These are phyloP conservation scores for Heterodera schachtii DNA, from an alignment of 1,140 invertebrate species.

Conservation along the genomic window DNA sequence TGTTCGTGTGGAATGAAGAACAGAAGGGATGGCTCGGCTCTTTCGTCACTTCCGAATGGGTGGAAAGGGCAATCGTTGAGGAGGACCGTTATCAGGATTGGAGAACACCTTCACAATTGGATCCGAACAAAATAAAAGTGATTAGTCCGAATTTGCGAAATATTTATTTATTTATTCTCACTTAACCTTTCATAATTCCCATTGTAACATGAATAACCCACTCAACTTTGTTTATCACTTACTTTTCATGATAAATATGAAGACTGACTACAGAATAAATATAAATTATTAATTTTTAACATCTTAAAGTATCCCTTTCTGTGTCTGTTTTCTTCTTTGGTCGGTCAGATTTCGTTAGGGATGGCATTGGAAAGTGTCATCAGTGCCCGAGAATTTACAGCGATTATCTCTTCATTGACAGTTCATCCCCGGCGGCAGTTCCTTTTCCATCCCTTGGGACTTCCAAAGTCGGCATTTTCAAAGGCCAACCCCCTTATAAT, in stretches of 20 bases:
- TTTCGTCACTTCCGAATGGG: slow-evolving; percentile 43
- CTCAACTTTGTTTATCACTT: too few relatives aligned
- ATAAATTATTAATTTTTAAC: too few relatives aligned
- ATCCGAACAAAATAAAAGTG: slow-evolving; percentile 1
- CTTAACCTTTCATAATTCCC: too few relatives aligned
- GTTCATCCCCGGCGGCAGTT: slow-evolving; percentile 8
- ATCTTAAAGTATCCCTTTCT: too few relatives aligned
- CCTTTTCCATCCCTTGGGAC: slow-evolving; percentile 16
- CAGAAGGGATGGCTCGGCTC: slow-evolving; percentile 35
- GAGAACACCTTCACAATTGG: slow-evolving; percentile 32
- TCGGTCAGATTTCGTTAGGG: too few relatives aligned
- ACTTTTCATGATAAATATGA: too few relatives aligned
- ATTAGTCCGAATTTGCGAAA: too few relatives aligned
- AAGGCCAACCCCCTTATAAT: background rate
- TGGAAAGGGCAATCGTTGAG: slow-evolving; percentile 44
- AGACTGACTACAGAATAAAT: too few relatives aligned
- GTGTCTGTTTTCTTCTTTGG: too few relatives aligned
- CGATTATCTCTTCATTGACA: background rate
- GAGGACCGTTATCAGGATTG: slow-evolving; percentile 37
- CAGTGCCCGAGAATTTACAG: background rate
- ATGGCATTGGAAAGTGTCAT: background rate
- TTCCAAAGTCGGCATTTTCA: background rate
- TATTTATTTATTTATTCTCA: too few relatives aligned
- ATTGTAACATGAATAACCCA: too few relatives aligned
- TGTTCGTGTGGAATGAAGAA: slow-evolving; percentile 40